Evolutionary conservation across 23 tunicate genomes (phyloP), one percentile per base, ranked within the genome.

Genomic region (Diplosoma virens): DNA sequence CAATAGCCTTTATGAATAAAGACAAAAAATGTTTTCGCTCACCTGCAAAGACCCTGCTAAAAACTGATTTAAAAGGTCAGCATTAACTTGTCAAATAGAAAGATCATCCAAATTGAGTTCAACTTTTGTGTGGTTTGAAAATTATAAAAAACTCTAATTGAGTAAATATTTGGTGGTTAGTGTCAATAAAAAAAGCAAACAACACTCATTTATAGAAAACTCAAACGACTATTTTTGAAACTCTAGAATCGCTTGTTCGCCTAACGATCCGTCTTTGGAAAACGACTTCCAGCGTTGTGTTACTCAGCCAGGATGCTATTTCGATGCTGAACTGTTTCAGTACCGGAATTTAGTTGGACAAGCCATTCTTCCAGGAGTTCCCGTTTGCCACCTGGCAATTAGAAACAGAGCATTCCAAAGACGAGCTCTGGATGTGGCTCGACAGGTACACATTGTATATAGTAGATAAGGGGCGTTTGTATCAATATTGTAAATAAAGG

Each of bases 351-450:
- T 59, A 5, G 77, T 74, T 0, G 86, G 90, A 18, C 91, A 92
- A 35, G 79, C 92, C 22, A 79, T 92, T 20, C 78, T 92, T 25
- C 97, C 97, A 9, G 72, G 70, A 28, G 92, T 92, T 21, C 97
- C 97, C 28, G 87, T 92, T 22, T 92, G 97, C 55, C 97, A 92
- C 32, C 24, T 76, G 59, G 97, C 84, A 1, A 69, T 92, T 47
- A 45, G 97, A 25, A 92, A 85, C 55, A 30, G 53, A 32, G 80
- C 32, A 30, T 92, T 92, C 61, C 81, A 46, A 3, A 47, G 25
- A 5, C 22, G 35, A 22, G 87, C 80, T 25, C 30, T 32, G 2
- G 72, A 65, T 47, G 71, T 20, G 26, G 50, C 45, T 11, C 53
- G n/a, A n/a, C n/a, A n/a, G n/a, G n/a, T n/a, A n/a, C n/a, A n/a